Evolutionary conservation across 2,113 vertebrate genomes (phyloP).

Genomic region (Vicugna pacos): DNA sequence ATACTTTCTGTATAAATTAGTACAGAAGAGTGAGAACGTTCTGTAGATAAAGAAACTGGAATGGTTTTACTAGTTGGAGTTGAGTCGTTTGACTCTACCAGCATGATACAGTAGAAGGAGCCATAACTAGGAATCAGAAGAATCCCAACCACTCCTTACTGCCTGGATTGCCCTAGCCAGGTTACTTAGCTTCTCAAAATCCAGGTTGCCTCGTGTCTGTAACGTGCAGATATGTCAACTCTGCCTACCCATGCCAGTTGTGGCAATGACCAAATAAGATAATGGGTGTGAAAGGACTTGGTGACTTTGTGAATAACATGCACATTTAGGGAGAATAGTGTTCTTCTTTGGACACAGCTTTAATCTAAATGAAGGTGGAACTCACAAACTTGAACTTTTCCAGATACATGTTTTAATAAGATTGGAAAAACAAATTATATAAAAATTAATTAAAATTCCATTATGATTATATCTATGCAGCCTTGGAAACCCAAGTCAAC

Average conservation of each 20-base stretch:
- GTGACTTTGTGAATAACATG: neutral
- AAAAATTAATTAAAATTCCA: conserved; percentile 9
- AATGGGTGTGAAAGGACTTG: neutral
- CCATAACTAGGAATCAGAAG: neutral
- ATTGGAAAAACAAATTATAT: conserved; percentile 5
- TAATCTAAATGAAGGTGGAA: conserved; percentile 5
- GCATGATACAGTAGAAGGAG: neutral
- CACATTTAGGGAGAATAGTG: neutral
- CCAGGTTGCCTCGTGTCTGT: neutral
- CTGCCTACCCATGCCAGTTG: neutral
- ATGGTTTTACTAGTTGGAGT: neutral
- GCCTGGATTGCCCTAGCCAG: neutral
- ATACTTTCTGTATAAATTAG: neutral
- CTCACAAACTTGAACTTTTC: neutral
- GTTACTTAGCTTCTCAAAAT: neutral
- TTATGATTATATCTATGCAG: neutral
- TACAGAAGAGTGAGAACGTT: neutral
- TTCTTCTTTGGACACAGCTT: neutral
- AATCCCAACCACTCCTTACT: neutral
- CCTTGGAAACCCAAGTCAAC: conserved; percentile 30
- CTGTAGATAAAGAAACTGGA: neutral
- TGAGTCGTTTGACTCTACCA: neutral
- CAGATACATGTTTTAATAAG: neutral
- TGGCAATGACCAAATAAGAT: neutral
- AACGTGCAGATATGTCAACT: neutral